phyloP scores from a whole-genome alignment of 2,113 vertebrate species.

The Calyptommatus sinebrachiatus region DNA sequence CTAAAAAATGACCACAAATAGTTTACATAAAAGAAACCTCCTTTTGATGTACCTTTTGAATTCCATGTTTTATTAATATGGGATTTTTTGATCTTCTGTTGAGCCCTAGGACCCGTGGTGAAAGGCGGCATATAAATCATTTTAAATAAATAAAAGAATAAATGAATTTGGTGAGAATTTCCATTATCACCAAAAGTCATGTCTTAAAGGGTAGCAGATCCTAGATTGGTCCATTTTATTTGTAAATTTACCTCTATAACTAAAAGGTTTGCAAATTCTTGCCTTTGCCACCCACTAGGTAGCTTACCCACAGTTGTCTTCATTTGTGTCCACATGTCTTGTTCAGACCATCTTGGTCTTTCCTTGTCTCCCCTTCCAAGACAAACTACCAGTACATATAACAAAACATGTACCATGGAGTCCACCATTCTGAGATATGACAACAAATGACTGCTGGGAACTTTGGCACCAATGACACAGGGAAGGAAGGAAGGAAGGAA shows the following conservation, averaged over 20 bases:
- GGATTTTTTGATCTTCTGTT: too few species aligned
- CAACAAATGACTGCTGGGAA: too few species aligned
- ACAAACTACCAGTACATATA: background rate
- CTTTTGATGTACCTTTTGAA: background rate
- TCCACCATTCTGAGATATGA: too few species aligned
- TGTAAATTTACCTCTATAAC: background rate
- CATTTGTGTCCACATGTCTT: constrained; percentile 30
- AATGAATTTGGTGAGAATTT: too few species aligned
- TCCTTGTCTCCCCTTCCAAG: constrained; percentile 35
- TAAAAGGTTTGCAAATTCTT: constrained; percentile 31
- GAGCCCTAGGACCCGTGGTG: too few species aligned
- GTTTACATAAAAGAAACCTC: background rate
- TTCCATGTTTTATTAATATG: too few species aligned
- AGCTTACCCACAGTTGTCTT: constrained; percentile 34
- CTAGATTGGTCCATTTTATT: background rate
- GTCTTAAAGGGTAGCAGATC: constrained; percentile 10
- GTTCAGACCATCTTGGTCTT: constrained; percentile 29
- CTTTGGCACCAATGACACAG: too few species aligned
- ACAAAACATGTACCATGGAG: too few species aligned
- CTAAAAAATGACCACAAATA: background rate
- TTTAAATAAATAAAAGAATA: too few species aligned
- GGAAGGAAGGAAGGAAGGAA: too few species aligned
- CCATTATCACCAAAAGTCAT: background rate
- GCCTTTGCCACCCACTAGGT: constrained; percentile 34
- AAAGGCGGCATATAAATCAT: too few species aligned